These are phyloP conservation scores for Oplegnathus fasciatus DNA, from an alignment of 2,113 vertebrate genomes.

Conservation along the genomic window DNA sequence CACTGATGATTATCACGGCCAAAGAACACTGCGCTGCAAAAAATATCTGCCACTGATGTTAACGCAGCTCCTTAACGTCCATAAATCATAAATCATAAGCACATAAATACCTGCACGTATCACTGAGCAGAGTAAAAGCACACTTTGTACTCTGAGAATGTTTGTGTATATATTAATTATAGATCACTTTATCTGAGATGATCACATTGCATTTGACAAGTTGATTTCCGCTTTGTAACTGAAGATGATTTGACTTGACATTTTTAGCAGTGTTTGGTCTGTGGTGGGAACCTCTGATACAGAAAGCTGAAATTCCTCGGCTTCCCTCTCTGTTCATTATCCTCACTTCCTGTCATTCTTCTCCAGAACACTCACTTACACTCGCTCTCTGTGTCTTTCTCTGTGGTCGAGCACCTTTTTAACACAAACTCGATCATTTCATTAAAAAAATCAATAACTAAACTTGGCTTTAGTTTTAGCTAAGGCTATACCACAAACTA, in stretches of 20 bases:
- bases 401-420: neutral
- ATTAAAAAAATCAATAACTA: too few species aligned
- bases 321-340: slow-evolving; percentile 84
- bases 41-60: neutral
- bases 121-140: neutral
- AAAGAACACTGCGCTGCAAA: slow-evolving; percentile 12
- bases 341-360: slow-evolving; percentile 91
- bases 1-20: slow-evolving; percentile 42
- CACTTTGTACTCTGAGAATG: too few species aligned
- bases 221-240: neutral
- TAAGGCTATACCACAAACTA: too few species aligned
- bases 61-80: neutral
- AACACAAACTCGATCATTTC: neutral
- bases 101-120: too few species aligned
- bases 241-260: neutral
- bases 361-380: slow-evolving; percentile 64
- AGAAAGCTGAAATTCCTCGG: slow-evolving; percentile 72
- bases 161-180: too few species aligned
- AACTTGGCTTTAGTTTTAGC: too few species aligned
- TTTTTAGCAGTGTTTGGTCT: slow-evolving; percentile 1
- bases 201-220: neutral
- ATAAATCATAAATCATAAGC: neutral
- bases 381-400: neutral
- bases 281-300: slow-evolving; percentile 31
- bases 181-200: neutral